Base-by-base conservation (phyloP, 2,797 vertebrate species). In the Meda fulgida region DNA sequence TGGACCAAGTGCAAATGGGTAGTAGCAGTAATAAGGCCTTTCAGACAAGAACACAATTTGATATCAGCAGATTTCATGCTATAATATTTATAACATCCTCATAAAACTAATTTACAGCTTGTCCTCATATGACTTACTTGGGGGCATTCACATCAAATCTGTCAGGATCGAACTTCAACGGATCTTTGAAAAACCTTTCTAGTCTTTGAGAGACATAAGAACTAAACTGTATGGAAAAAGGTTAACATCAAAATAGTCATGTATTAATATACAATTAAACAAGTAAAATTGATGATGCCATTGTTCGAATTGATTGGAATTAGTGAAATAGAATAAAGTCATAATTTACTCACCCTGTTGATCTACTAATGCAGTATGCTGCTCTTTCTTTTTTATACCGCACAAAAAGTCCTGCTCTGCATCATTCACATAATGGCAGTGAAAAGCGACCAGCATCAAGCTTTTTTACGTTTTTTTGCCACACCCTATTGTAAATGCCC, bases 21-120 rank as follows among this genome's bases (percentile, higher is more conserved):
- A 98, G 90, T 98, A 97, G 88, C 95, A 96, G 91, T 95, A 98
- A 86, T 97, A 95, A 0, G 97, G 97, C 91, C 97, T 99, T 73
- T 1, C 1, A 88, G 75, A 63, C 40, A 63, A 63, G 11, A 73
- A 72, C 5, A 81, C 6, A 63, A 65, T 19, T 31, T 31, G 5
- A 65, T 26, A 65, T 46, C 5, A n/a, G 29, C 26, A 23, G 48
- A 26, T 26, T 36, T 55, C 0, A 40, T 60, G 66, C n/a, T 14
- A 36, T 38, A 14, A 71, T 70, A 9, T 11, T 58, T n/a, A n/a
- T n/a, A n/a, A 77, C 14, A 34, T 40, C 7, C 16, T 9, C 5
- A 13, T n/a, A 58, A 5, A 19, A 77, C 51, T 10, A 23, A 38
- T 38, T 34, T 23, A 36, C 48, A 53, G 31, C 19, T 53, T 75